These are phyloP conservation scores for Cinclus mexicanus DNA, from an alignment of 2,113 vertebrate genomes.

Conservation along the genomic window DNA sequence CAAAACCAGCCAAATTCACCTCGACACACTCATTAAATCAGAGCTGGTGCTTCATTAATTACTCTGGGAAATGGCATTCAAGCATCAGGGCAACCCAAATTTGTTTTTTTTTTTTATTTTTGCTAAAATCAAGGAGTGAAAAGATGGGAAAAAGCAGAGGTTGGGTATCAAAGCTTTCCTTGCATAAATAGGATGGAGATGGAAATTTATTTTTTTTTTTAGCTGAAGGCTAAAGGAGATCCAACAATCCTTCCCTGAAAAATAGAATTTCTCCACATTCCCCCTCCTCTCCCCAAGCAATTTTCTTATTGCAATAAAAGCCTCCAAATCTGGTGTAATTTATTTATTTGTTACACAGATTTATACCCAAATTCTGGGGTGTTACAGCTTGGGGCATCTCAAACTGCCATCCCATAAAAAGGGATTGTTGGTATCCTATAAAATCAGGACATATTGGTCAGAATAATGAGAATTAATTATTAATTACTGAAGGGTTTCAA, in stretches of 20 bases:
- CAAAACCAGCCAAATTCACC: neutral
- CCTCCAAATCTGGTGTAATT: neutral
- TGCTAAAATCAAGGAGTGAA: neutral
- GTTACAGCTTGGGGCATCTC: neutral
- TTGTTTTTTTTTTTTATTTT: neutral
- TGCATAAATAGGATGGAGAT: neutral
- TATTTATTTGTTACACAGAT: fast-evolving
- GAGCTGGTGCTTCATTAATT: neutral
- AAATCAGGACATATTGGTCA: neutral
- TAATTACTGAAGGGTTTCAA: neutral
- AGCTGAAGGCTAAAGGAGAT: neutral
- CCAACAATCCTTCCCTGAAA: neutral
- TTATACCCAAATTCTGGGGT: neutral
- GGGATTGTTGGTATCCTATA: neutral
- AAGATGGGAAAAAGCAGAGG: neutral
- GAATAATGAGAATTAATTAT: neutral
- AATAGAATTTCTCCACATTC: neutral
- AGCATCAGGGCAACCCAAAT: neutral
- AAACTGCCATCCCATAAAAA: neutral
- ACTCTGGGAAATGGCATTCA: neutral
- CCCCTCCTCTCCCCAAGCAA: neutral
- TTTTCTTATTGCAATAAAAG: neutral
- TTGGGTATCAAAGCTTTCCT: neutral
- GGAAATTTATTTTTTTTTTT: neutral
- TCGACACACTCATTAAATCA: neutral